Evolutionary conservation across 1,140 invertebrate genomes (phyloP).

Genomic region (Leptinotarsa defecta): DNA sequence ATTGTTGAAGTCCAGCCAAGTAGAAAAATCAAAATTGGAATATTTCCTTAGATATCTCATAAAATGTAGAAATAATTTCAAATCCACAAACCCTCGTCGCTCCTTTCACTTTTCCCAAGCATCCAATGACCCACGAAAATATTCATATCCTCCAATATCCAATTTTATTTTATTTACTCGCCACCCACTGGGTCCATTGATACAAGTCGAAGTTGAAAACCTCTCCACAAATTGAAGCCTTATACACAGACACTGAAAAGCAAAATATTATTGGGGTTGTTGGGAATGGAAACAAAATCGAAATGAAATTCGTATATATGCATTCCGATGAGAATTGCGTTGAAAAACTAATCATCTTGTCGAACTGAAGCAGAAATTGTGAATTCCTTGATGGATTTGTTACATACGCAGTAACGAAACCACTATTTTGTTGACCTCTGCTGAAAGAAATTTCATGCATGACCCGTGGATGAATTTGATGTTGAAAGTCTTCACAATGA

Average conservation of each 20-base stretch:
- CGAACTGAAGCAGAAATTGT: too few species aligned
- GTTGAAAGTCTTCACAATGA: too few species aligned
- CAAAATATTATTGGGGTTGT: not conserved
- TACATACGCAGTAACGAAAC: too few species aligned
- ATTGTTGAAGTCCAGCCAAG: not conserved
- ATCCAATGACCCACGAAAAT: not conserved
- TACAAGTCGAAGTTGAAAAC: not conserved
- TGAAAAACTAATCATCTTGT: too few species aligned
- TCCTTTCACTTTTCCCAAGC: not conserved
- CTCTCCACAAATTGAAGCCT: not conserved
- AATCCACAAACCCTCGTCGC: not conserved
- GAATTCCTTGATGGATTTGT: too few species aligned
- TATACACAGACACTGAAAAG: not conserved
- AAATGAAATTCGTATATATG: not conserved
- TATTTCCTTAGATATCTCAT: not conserved
- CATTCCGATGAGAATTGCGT: not conserved
- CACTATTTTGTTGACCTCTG: too few species aligned
- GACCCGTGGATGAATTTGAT: too few species aligned
- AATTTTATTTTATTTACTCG: not conserved
- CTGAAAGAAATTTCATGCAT: too few species aligned
- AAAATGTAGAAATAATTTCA: not conserved
- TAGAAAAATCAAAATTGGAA: not conserved
- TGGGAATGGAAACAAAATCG: slow-evolving; percentile 5
- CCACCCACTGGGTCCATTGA: not conserved
- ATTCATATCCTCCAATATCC: not conserved